phyloP scores from a whole-genome alignment of 37 sponge, comb jelly and placozoan species.

The Tethya wilhelma region DNA sequence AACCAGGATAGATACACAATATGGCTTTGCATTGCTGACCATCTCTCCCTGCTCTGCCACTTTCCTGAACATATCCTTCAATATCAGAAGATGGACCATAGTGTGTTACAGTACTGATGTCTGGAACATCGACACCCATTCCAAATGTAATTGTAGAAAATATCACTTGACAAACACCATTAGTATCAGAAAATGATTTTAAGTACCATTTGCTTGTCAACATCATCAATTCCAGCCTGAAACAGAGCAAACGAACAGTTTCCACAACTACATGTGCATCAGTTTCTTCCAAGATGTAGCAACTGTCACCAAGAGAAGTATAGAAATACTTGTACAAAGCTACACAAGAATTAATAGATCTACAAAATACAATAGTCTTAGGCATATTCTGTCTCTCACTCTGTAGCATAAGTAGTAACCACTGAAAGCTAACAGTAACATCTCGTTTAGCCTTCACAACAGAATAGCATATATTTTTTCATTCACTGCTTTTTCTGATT shows the following conservation, averaged over 20 bases:
- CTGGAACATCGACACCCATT: conserved; percentile 23
- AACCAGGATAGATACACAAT: not conserved
- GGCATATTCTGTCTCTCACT: not conserved
- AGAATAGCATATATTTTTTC: not conserved
- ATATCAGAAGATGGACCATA: conserved; percentile 14
- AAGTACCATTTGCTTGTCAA: not conserved
- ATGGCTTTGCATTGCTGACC: not conserved
- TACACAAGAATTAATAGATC: not conserved
- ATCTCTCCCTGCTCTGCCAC: conserved; percentile 5
- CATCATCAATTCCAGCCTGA: conserved; percentile 1
- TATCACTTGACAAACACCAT: conserved; percentile 5
- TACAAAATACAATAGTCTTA: not conserved
- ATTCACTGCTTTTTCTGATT: not conserved
- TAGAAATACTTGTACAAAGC: not conserved
- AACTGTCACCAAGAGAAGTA: not conserved
- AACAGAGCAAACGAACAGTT: conserved; percentile 21
- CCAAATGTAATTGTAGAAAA: conserved; percentile 33
- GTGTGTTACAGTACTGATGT: conserved; percentile 15
- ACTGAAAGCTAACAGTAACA: not conserved
- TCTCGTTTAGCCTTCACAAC: not conserved
- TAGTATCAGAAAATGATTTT: not conserved
- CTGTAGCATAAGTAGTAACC: not conserved
- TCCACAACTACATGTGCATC: not conserved
- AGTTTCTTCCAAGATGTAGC: not conserved
- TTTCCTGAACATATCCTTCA: conserved; percentile 28